Evolutionary conservation across 2,888 invertebrate genomes (phyloP).

Genomic region (Pocota personata): DNA sequence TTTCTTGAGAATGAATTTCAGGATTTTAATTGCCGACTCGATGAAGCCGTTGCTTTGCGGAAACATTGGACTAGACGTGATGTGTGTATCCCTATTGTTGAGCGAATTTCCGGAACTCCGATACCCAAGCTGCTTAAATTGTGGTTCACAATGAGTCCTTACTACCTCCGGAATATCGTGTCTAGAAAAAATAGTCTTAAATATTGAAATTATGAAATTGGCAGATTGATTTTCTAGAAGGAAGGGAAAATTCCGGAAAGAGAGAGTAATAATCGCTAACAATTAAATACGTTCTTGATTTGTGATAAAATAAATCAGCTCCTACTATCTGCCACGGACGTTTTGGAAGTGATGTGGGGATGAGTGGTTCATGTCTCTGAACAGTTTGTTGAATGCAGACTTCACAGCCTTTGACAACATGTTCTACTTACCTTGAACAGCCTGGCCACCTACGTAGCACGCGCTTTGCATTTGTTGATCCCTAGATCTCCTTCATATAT

Average conservation of each 20-base stretch:
- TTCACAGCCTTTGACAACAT: slow-evolving; percentile 3
- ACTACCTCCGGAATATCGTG: slow-evolving; percentile 4
- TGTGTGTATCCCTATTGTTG: too few species aligned
- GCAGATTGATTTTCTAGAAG: slow-evolving; percentile 22
- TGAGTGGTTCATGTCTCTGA: too few species aligned
- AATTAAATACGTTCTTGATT: too few species aligned
- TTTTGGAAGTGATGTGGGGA: background rate
- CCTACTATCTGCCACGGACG: slow-evolving; percentile 16
- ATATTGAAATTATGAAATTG: slow-evolving; percentile 21
- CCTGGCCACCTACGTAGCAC: too few species aligned
- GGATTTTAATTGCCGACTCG: slow-evolving; percentile 11
- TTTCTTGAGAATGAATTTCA: too few species aligned
- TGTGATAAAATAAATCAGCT: slow-evolving; percentile 17
- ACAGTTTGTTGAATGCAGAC: slow-evolving; percentile 1
- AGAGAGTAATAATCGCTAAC: slow-evolving; percentile 5
- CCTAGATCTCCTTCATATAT: too few species aligned
- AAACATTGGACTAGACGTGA: slow-evolving; percentile 40
- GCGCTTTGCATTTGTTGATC: too few species aligned
- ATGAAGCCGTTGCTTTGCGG: slow-evolving; percentile 42
- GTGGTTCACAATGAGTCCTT: background rate
- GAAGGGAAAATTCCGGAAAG: slow-evolving; percentile 2
- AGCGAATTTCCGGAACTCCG: background rate
- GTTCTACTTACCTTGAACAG: too few species aligned
- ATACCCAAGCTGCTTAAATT: background rate
- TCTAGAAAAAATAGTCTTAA: slow-evolving; percentile 33